Evolutionary conservation across 2,888 invertebrate genomes (phyloP), one percentile per base, ranked within the genome.

Genomic region (Macropis europaea): DNA sequence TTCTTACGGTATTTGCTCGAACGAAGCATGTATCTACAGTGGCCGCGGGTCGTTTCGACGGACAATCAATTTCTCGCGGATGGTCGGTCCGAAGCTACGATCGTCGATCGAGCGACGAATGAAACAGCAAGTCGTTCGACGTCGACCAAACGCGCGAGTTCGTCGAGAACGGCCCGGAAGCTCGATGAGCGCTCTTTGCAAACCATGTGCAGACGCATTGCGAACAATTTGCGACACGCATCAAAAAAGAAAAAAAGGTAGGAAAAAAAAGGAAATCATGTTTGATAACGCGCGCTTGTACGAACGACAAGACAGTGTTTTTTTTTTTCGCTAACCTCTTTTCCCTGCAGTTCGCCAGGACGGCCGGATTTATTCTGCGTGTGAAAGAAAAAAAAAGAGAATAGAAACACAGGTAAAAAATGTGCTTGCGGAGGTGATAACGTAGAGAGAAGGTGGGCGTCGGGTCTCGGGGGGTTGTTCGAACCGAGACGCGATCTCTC

Each of bases 261-360:
- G n/a, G 3, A 34, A 22, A 57, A 28, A 36, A 30, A 30, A 11
- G 5, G 32, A 3, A 47, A 11, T 32, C n/a, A n/a, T n/a, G 7
- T 54, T 5, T 2, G 36, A 26, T 28, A 43, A 56, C 56, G 57
- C 67, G 43, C 59, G 48, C 34, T 26, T 38, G 26, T 34, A 73
- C 77, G 52, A 60, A 76, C 63, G 60, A 70, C 48, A 71, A 38
- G 63, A 70, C 63, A 76, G 48, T 77, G 52, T 73, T 76, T 63
- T 73, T 76, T 63, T 73, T n/a, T 48, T 79, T 59, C 73, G 82
- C 94, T 94, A 93, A 95, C 95, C 91, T 95, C 95, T 92, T 93
- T 93, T 30, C 92, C 91, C 89, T 93, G 93, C 92, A 95, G 92
- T 93, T 94, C 95, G 91, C 95, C 96, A 90, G 95, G 95, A 90